A percentile compares a stretch with the other conserved stretches of the same genome.
phyloP scores from a whole-genome alignment of 2,888 invertebrate species.

The Tenthredo distinguenda region DNA sequence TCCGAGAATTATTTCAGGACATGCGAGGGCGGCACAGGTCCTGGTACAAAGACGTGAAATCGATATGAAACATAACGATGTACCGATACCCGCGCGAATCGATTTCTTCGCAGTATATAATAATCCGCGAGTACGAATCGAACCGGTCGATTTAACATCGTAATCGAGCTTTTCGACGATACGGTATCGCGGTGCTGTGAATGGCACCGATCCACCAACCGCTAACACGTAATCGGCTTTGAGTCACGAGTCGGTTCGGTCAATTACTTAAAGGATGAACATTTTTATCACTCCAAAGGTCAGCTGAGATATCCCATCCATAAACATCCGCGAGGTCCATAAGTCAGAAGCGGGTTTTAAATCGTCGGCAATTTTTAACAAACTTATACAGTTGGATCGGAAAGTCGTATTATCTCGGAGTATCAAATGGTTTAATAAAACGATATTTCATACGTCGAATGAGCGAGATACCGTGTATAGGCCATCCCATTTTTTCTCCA shows the following conservation, averaged over 20 bases:
- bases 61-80: constrained; percentile 2
- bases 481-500: too few relatives aligned
- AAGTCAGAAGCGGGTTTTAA: neutral
- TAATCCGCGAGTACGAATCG: neutral
- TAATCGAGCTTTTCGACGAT: neutral
- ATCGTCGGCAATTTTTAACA: neutral
- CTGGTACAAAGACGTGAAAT: constrained; percentile 45
- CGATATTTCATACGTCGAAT: neutral
- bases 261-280: constrained; percentile 9
- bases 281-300: neutral
- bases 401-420: too few relatives aligned
- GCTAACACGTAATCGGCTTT: constrained; percentile 32
- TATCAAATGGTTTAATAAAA: neutral
- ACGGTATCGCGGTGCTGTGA: neutral
- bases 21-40: constrained; percentile 32
- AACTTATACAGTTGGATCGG: neutral
- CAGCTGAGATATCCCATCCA: neutral
- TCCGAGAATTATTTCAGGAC: constrained; percentile 2
- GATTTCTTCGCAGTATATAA: neutral
- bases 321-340: neutral
- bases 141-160: neutral
- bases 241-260: neutral
- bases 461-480: neutral
- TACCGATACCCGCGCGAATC: neutral
- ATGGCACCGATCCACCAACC: neutral